phyloP scores from a whole-genome alignment of 2,113 vertebrate genomes.

The Dascyllus trimaculatus region DNA sequence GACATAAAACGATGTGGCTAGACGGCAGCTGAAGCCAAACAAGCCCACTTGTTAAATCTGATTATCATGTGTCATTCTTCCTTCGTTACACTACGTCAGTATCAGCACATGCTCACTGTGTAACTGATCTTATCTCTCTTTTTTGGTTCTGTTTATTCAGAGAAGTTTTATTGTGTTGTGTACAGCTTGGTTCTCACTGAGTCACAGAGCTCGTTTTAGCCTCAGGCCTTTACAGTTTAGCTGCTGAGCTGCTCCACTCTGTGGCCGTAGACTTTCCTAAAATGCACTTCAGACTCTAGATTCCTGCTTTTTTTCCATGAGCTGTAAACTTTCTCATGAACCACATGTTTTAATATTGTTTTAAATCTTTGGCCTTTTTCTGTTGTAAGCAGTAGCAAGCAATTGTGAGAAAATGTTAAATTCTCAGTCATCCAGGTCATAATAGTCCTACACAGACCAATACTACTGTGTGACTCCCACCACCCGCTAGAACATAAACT shows the following conservation, averaged over 20 bases:
- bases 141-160: background rate
- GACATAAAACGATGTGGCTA: no score
- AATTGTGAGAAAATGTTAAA: background rate
- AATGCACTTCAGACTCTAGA: background rate
- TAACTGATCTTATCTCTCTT: background rate
- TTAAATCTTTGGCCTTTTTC: background rate
- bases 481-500: no score
- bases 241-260: constrained; percentile 17
- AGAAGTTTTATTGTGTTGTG: background rate
- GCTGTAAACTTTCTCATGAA: no score
- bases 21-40: constrained; percentile 2
- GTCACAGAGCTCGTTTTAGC: background rate
- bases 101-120: background rate
- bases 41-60: constrained; percentile 24
- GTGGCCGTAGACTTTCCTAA: background rate
- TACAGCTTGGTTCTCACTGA: background rate
- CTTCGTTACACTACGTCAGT: constrained; percentile 19
- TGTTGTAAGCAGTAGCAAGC: constrained; percentile 8
- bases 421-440: no score
- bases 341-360: no score
- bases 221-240: background rate
- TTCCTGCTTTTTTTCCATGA: no score
- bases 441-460: no score
- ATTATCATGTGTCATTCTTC: constrained; percentile 34
- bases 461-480: no score